These are phyloP conservation scores for Macrotis lagotis DNA, from an alignment of 2,113 vertebrate species.

Conservation along the genomic window DNA sequence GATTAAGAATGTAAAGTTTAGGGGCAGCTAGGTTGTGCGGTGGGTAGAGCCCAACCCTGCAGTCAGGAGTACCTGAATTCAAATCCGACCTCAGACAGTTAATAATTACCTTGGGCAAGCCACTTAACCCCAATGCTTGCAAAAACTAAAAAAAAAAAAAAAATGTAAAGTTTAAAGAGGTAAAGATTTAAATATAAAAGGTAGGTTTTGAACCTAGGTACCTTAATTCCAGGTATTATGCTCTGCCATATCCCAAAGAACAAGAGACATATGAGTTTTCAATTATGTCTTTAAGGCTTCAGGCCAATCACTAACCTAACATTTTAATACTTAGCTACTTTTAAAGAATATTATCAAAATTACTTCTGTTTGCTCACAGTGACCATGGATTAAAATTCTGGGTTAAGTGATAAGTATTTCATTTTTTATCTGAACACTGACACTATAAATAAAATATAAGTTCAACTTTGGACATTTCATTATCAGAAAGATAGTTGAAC, in stretches of 20 bases:
- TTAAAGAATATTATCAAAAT: neutral
- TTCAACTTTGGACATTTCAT: neutral
- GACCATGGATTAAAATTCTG: constrained; percentile 8
- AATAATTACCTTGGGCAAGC: too few species aligned
- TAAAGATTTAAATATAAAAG: neutral
- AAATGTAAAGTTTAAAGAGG: neutral
- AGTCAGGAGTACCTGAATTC: too few species aligned
- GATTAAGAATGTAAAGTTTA: too few species aligned
- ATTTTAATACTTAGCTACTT: constrained; percentile 20
- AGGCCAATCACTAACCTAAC: neutral
- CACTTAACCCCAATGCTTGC: too few species aligned
- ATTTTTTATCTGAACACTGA: constrained; percentile 26
- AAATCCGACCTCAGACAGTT: too few species aligned
- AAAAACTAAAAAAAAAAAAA: too few species aligned
- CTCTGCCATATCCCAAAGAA: neutral
- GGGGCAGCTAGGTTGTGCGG: too few species aligned
- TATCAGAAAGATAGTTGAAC: constrained; percentile 36
- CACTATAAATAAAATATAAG: constrained; percentile 44
- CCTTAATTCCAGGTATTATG: neutral
- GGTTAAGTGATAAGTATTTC: neutral
- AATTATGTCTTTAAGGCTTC: neutral
- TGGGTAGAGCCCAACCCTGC: too few species aligned
- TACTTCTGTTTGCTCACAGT: neutral
- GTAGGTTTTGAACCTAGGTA: neutral
- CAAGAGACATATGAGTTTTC: constrained; percentile 3